phyloP scores from a whole-genome alignment of 1,140 invertebrate species.

The Drosophila nannoptera region DNA sequence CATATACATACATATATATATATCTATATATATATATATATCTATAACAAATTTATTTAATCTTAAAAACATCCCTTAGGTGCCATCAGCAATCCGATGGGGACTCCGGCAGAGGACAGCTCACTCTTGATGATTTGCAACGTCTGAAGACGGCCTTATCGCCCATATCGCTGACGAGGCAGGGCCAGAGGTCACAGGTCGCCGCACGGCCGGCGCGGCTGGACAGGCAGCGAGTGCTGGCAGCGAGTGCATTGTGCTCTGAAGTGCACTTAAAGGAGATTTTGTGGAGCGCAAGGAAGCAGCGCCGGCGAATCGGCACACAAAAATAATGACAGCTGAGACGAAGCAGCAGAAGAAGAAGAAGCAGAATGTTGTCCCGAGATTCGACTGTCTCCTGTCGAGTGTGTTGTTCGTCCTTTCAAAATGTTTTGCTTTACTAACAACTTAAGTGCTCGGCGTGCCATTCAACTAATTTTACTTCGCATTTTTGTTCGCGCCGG shows the following conservation, averaged over 20 bases:
- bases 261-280: slow-evolving; percentile 74
- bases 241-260: slow-evolving; percentile 66
- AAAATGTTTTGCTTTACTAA: slow-evolving; percentile 77
- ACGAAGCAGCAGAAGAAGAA: background rate
- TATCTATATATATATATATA: background rate
- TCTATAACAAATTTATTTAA: background rate
- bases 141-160: slow-evolving; percentile 28
- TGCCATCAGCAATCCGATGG: background rate
- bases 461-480: slow-evolving; percentile 72
- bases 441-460: slow-evolving; percentile 65
- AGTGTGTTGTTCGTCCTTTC: slow-evolving; percentile 71
- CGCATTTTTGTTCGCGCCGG: slow-evolving; percentile 6
- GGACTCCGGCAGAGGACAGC: background rate
- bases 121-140: slow-evolving; percentile 22
- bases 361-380: slow-evolving; percentile 17
- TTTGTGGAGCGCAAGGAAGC: slow-evolving; percentile 42
- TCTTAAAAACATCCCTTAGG: too few relatives aligned
- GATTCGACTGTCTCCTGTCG: slow-evolving; percentile 21
- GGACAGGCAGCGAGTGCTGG: slow-evolving; percentile 8
- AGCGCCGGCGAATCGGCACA: slow-evolving; percentile 55
- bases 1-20: background rate
- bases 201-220: slow-evolving; percentile 20
- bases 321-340: slow-evolving; percentile 69
- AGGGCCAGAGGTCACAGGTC: slow-evolving; percentile 18
- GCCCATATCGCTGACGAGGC: slow-evolving; percentile 34